Conservation (phyloP, 2,888 invertebrate genomes). For the Mayetiola destructor region DNA sequence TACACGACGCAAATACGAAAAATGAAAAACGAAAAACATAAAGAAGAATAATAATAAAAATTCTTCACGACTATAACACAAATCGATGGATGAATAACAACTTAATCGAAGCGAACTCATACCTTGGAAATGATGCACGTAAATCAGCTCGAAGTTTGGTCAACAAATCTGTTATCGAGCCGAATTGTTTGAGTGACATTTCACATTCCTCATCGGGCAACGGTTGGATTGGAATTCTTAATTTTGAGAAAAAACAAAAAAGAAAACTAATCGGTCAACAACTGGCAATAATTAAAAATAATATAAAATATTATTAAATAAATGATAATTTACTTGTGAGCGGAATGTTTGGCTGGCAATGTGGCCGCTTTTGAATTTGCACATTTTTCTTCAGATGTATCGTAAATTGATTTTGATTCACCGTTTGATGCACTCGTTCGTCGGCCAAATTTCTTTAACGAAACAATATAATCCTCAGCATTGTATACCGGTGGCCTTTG, state of each 20-base stretch:
- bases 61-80: no score
- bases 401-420: slow-evolving; percentile 31
- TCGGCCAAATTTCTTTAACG: slow-evolving; percentile 62
- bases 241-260: neutral
- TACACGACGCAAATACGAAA: no score
- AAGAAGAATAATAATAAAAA: no score
- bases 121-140: slow-evolving; percentile 79
- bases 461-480: slow-evolving; percentile 73
- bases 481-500: slow-evolving; percentile 80
- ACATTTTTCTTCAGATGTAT: slow-evolving; percentile 24
- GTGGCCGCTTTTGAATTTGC: slow-evolving; percentile 30
- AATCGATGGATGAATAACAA: no score
- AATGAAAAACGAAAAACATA: no score
- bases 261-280: neutral
- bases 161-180: slow-evolving; percentile 72
- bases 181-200: slow-evolving; percentile 77
- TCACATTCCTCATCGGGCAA: slow-evolving; percentile 49
- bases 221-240: slow-evolving; percentile 53
- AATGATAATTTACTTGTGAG: slow-evolving; percentile 29
- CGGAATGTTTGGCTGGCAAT: slow-evolving; percentile 31
- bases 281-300: neutral
- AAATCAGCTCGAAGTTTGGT: slow-evolving; percentile 76
- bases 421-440: slow-evolving; percentile 23
- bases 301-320: neutral
- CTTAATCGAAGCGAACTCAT: no score